These are phyloP conservation scores for Cremastobaeus sp. DNA, from an alignment of 2,888 invertebrate genomes.

Conservation along the genomic window DNA sequence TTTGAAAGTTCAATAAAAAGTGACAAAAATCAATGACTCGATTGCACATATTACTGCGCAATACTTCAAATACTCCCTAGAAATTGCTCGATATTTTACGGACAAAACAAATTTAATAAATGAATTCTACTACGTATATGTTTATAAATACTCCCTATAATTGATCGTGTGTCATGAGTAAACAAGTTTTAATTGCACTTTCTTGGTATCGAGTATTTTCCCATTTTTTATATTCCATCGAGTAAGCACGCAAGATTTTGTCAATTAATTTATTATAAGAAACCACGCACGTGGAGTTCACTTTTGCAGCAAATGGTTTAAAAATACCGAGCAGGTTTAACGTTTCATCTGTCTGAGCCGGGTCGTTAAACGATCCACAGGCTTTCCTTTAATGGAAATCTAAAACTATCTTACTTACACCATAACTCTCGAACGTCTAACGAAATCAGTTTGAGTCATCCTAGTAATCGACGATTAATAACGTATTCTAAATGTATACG, in stretches of 20 bases:
- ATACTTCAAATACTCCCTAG: constrained; percentile 9
- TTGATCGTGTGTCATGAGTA: background rate
- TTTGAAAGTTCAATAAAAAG: background rate
- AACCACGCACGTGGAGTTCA: background rate
- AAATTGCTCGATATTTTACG: constrained; percentile 25
- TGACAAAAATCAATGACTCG: constrained; percentile 20
- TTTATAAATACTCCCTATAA: constrained; percentile 20
- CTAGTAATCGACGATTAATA: constrained; percentile 76
- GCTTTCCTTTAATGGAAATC: constrained; percentile 65
- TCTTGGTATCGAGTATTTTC: background rate
- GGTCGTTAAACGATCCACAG: constrained; percentile 46
- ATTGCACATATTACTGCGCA: background rate
- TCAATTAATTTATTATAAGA: constrained; percentile 12
- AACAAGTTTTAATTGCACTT: constrained; percentile 15
- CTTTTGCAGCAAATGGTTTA: background rate
- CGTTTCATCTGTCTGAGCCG: constrained; percentile 41
- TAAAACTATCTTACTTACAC: constrained; percentile 65
- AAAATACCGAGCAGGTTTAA: constrained; percentile 27
- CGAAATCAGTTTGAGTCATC: constrained; percentile 70
- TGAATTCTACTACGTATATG: constrained; percentile 2
- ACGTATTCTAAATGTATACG: constrained; percentile 64
- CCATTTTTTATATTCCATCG: background rate
- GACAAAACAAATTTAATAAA: constrained; percentile 32
- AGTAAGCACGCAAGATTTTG: constrained; percentile 5
- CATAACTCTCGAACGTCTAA: constrained; percentile 65